Base-by-base conservation (phyloP, 2,888 invertebrate genomes). In the Actias luna region DNA sequence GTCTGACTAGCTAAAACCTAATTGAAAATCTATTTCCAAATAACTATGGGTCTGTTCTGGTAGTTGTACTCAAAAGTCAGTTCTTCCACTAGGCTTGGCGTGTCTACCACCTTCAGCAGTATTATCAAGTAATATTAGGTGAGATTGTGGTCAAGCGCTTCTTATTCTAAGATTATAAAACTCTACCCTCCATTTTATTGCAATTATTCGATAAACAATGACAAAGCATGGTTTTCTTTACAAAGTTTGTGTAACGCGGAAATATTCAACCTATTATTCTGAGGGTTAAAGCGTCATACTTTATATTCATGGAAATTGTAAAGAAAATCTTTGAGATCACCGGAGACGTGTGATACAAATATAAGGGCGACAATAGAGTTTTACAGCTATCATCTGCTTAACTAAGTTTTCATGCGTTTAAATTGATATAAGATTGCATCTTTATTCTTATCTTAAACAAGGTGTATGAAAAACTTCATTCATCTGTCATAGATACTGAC, bases 301-400 rank as follows among this genome's bases (percentile, higher is more conserved):
- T 65, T 61, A 64, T 68, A 65, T 67, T 62, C 61, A 67, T 59
- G 63, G 65, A 64, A 67, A 69, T 72, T 69, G 62, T 63, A 14
- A 66, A 67, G 67, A 66, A 67, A 66, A 74, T 68, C 64, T 58
- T 31, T 35, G 10, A 67, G 68, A 65, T 69, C 64, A 67, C 33
- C 25, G 27, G 57, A 22, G 29, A 66, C 60, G 62, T 65, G 50
- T 66, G 65, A 31, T 16, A 68, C 69, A 65, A 72, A 67, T 66
- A 16, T 63, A 31, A 22, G 22, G 58, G 59, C 59, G 60, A 69
- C 69, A 74, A 70, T 69, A 67, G 73, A 62, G 65, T 70, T 71
- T 65, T 52, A 59, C 58, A 64, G 59, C 64, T 67, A 61, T 63
- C 61, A 57, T 18, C 52, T 57, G 63, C 60, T 27, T 35, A 58